These are phyloP conservation scores for Microctenopoma steveboyesi DNA, from an alignment of 2,797 vertebrate species.

Conservation along the genomic window DNA sequence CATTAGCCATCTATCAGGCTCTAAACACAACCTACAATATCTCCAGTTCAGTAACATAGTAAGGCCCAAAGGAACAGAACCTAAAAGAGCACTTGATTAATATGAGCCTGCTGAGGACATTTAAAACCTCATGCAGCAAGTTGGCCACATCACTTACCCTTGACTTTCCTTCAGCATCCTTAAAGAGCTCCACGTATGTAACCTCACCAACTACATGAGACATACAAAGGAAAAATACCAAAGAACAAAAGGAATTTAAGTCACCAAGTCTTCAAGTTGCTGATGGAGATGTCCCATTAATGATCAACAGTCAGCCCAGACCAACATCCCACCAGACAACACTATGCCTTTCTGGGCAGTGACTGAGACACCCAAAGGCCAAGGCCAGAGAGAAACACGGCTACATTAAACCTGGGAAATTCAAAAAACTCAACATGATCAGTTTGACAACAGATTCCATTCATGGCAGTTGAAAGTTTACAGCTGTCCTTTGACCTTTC, in stretches of 20 bases:
- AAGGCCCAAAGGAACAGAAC: conserved; percentile 79
- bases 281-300: conserved; percentile 94
- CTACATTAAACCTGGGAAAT: conserved; percentile 91
- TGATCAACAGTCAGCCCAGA: conserved; percentile 98
- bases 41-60: conserved; percentile 79
- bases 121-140: conserved; percentile 97
- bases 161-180: conserved; percentile 99
- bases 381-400: conserved; percentile 92
- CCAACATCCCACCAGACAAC: conserved; percentile 94
- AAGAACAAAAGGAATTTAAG: conserved; percentile 99
- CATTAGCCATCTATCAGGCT: conserved; percentile 81
- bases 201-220: conserved; percentile 99
- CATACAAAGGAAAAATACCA: conserved; percentile 99
- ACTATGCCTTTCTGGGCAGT: conserved; percentile 92
- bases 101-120: conserved; percentile 94
- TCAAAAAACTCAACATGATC: conserved; percentile 91
- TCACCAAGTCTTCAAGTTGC: conserved; percentile 96
- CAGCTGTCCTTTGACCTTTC: conserved; percentile 91
- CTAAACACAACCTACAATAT: conserved; percentile 81
- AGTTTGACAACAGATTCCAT: conserved; percentile 92
- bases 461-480: conserved; percentile 78
- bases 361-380: conserved; percentile 93
- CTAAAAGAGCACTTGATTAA: conserved; percentile 83
- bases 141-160: conserved; percentile 99
- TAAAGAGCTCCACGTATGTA: conserved; percentile 99